Conservation (phyloP, 1,140 invertebrate species). For the Drosophila elegans region DNA sequence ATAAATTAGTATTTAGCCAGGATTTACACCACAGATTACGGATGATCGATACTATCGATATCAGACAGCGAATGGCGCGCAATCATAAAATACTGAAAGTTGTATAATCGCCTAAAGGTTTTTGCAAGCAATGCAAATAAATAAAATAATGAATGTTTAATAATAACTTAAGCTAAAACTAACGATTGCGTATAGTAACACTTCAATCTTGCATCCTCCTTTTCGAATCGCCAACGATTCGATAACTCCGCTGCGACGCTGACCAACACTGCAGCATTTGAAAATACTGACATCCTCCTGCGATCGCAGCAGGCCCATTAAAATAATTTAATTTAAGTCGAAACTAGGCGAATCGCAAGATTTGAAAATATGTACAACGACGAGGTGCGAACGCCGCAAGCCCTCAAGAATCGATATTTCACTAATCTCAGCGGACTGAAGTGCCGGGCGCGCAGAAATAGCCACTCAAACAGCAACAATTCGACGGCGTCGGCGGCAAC, state of each 20-base stretch:
- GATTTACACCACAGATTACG: too few species aligned
- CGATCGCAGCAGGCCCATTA: conserved; percentile 19
- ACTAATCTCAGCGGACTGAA: conserved; percentile 55
- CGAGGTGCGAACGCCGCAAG: conserved; percentile 68
- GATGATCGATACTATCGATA: conserved; percentile 5
- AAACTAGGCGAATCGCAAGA: conserved; percentile 16
- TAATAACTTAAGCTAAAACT: neutral
- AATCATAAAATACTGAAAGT: conserved; percentile 16
- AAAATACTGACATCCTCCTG: conserved; percentile 50
- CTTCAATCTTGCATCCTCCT: neutral
- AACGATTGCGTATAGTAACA: neutral
- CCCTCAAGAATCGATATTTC: conserved; percentile 56
- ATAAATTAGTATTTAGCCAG: too few species aligned
- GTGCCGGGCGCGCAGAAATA: conserved; percentile 34
- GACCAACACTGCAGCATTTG: conserved; percentile 34
- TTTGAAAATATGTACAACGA: conserved; percentile 58
- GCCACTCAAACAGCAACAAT: conserved; percentile 21
- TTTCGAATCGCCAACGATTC: conserved; percentile 14
- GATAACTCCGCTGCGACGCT: neutral
- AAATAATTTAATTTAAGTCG: conserved; percentile 16
- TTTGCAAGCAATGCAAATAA: neutral
- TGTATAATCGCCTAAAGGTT: neutral
- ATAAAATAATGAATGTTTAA: neutral
- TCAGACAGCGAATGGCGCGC: conserved; percentile 12
- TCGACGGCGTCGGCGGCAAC: conserved; percentile 38